Conservation (phyloP, 2,888 invertebrate species). For the Caenorhabditis doughertyi region DNA sequence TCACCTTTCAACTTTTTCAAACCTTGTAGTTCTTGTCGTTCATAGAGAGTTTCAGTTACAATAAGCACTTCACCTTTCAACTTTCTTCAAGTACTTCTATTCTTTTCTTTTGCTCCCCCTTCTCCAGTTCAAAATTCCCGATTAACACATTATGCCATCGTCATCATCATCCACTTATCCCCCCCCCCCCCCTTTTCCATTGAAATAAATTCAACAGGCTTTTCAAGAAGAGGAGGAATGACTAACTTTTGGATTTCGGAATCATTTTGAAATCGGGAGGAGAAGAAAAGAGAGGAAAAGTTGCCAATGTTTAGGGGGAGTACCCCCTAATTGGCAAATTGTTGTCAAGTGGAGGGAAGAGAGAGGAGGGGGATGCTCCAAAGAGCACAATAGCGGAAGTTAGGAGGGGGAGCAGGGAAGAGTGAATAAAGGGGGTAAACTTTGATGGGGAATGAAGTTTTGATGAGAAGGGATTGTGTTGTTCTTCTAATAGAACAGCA, state of each 20-base stretch:
- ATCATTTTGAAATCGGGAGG: no score
- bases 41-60: no score
- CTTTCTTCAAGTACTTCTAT: no score
- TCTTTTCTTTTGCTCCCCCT: background rate
- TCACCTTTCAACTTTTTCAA: background rate
- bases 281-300: background rate
- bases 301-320: background rate
- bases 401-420: background rate
- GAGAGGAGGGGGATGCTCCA: background rate
- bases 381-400: slow-evolving; percentile 6
- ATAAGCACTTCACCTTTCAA: background rate
- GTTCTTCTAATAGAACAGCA: no score
- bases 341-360: slow-evolving; percentile 25
- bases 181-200: no score
- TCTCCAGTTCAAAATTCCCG: background rate
- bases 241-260: no score
- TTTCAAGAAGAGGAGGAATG: background rate
- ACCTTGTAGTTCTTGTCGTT: no score
- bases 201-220: no score
- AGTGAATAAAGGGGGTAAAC: no score
- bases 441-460: background rate
- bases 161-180: slow-evolving; percentile 10
- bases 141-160: background rate
- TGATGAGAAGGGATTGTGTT: no score
- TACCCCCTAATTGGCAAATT: slow-evolving; percentile 29